These are phyloP conservation scores for Albula glossodonta DNA, from an alignment of 2,113 vertebrate species.

Conservation along the genomic window DNA sequence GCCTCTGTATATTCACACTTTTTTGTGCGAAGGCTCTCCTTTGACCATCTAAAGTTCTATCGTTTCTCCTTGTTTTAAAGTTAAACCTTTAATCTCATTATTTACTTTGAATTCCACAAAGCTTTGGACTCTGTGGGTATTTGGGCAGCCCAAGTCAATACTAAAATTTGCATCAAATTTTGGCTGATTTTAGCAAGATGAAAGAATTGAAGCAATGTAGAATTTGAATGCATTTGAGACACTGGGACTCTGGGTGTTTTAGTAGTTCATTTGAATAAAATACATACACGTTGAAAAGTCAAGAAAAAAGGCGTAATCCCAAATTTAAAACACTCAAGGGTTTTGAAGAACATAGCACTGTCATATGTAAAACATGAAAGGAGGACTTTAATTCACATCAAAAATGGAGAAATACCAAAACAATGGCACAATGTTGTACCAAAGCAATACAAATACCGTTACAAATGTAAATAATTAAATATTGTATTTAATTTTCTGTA, in stretches of 20 bases:
- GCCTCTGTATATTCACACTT: neutral
- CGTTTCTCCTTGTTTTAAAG: neutral
- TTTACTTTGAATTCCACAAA: neutral
- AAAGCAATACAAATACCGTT: neutral
- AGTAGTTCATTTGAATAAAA: neutral
- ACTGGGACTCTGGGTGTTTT: no score
- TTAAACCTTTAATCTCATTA: neutral
- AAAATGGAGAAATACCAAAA: neutral
- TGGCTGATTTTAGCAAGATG: neutral
- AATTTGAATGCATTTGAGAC: neutral
- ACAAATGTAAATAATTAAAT: neutral
- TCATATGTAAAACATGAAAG: neutral
- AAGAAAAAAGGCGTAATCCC: neutral
- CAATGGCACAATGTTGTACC: neutral
- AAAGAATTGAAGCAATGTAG: neutral
- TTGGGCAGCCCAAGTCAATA: neutral
- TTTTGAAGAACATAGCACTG: neutral
- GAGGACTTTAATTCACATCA: neutral
- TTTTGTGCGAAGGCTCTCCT: neutral
- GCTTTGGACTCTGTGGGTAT: neutral
- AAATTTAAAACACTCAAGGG: neutral
- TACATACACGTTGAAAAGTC: neutral
- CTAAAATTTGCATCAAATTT: neutral
- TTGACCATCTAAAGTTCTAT: neutral
- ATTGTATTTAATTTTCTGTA: neutral